Base-by-base conservation (phyloP, 2,888 invertebrate species). In the Endotricha flammealis region DNA sequence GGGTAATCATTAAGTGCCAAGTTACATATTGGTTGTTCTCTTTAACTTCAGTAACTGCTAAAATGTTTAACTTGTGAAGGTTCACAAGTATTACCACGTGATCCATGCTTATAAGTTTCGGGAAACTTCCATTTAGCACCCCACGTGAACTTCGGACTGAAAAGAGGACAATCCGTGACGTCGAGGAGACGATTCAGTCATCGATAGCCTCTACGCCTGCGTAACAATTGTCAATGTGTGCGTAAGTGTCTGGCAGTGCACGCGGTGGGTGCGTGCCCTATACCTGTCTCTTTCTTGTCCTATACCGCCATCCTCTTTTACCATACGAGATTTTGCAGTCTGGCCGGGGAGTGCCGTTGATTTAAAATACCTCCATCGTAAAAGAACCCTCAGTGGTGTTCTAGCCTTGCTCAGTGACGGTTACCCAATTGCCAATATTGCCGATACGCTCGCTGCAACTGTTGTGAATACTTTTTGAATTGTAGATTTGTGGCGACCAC, bases 361-460 rank as follows among this genome's bases (percentile, higher is more conserved):
- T 59, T 83, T 83, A 75, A 82, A 82, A 80, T 82, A 85, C 72
- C 70, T 65, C 56, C 58, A 56, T 53, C 61, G 64, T 56, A 57
- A 54, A 61, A 51, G 64, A 67, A 67, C 72, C 70, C 69, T 78
- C 82, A 86, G 85, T 86, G 57, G 70, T 74, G 70, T 71, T 72
- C 66, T 57, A 73, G 70, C 65, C 72, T 70, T 64, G 63, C 57
- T 66, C 46, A 65, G 49, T 65, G 59, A 62, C 65, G 65, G 62
- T 69, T 45, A 56, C 52, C 41, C 43, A 50, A 48, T 50, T 43
- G 53, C 52, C 47, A 48, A 48, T 40, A 48, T 53, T 57, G 68
- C 29, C 61, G 49, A 57, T 53, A 57, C 53, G 54, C 66, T 57
- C 59, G 57, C 59, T 46, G 51, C 53, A 57, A 71, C 55, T 59